phyloP scores from a whole-genome alignment of 2,797 vertebrate species.

The Xiphorhynchus erythropygius region DNA sequence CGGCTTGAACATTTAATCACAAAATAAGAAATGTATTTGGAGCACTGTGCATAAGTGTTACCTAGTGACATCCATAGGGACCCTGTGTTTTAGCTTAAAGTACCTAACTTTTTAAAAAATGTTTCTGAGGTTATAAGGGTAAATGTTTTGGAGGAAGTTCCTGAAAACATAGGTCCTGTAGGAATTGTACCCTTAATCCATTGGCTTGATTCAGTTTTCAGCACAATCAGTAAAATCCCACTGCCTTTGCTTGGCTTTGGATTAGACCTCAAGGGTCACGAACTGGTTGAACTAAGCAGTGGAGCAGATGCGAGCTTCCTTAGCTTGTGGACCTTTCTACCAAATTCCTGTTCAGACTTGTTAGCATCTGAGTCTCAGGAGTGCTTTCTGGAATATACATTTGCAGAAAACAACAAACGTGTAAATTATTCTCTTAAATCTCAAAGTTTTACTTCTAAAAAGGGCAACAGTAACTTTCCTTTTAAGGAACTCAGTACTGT shows the following conservation, averaged over 20 bases:
- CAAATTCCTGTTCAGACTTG: slow-evolving; percentile 42
- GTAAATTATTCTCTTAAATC: slow-evolving; percentile 39
- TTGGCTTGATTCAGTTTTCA: slow-evolving; percentile 59
- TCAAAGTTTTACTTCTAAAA: slow-evolving; percentile 31
- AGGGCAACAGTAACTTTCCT: not conserved
- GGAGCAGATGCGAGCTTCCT: slow-evolving; percentile 48
- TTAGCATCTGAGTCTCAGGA: slow-evolving; percentile 52
- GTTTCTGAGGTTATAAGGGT: slow-evolving; percentile 57
- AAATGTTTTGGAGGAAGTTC: slow-evolving; percentile 50
- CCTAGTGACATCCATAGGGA: slow-evolving; percentile 14
- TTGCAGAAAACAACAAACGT: slow-evolving; percentile 36
- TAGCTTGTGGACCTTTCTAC: slow-evolving; percentile 28
- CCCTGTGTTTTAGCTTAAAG: slow-evolving; percentile 46
- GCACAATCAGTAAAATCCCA: slow-evolving; percentile 57
- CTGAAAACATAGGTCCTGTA: slow-evolving; percentile 50
- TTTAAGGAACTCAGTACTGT: not conserved
- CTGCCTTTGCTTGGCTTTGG: slow-evolving; percentile 48
- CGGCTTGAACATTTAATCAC: not conserved
- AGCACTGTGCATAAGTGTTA: not conserved
- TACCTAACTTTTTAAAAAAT: not conserved
- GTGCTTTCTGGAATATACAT: slow-evolving; percentile 51
- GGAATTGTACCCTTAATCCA: slow-evolving; percentile 44
- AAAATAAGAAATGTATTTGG: slow-evolving; percentile 16
- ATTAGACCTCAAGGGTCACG: slow-evolving; percentile 49
- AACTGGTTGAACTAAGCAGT: slow-evolving; percentile 41